Evolutionary conservation across 1,140 invertebrate species (phyloP), one percentile per base, ranked within the genome.

Genomic region (Brachionus angularis): DNA sequence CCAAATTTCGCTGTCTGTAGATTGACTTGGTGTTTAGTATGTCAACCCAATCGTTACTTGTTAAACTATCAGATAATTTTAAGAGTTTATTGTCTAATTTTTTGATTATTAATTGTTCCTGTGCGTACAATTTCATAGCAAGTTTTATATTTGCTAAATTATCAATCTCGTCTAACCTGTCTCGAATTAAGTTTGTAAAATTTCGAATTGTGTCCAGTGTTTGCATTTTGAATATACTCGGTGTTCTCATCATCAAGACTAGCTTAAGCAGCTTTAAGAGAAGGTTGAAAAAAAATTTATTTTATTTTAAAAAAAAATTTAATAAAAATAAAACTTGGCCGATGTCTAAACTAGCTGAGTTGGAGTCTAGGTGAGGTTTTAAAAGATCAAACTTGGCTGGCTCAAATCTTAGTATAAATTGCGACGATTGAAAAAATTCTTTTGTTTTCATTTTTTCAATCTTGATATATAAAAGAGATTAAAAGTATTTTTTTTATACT

Each of bases 391-490:
- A 58, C n/a, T 58, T 58, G 10, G 21, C 25, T 18, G 34, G n/a
- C 1, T 58, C 53, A 25, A 58, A 58, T 58, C 34, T 58, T 12
- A 58, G 27, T 42, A 58, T 58, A 58, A 58, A 58, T 18, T 58
- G 53, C 3, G 53, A 58, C 14, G 33, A 33, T 8, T 31, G 36
- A 23, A 58, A 58, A 58, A 39, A 58, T 16, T 36, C 53, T 39
- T 39, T 23, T 2, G n/a, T 4, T 23, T 10, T 58, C 53, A 58
- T 58, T 58, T 39, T 58, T 39, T 58, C 53, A 36, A 58, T 12
- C 53, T 58, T 39, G 3, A 2, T 25, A 50, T 3, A 50, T 12
- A 50, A 50, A 39, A 58, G 14, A 58, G 39, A 18, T 21, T 39
- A 12, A 39, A 36, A 21, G n/a, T 16, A 36, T n/a, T n/a, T 10